Percentiles rank a stretch among this genome's conserved stretches.
Conservation (phyloP, 1,140 invertebrate species). For the Neelides sp. region DNA sequence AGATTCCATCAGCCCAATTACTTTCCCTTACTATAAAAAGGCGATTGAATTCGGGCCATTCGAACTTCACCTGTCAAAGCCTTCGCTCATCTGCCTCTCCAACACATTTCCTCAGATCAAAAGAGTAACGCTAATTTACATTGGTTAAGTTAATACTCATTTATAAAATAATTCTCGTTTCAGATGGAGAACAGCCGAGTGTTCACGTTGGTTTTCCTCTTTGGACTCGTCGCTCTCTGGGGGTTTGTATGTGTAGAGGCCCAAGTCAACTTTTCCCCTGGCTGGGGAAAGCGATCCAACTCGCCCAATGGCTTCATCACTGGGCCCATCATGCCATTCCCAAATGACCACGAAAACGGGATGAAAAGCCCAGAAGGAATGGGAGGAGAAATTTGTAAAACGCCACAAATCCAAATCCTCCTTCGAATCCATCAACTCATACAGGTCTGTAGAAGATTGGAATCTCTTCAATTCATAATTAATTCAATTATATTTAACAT, state of each 20-base stretch:
- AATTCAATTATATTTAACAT: no score
- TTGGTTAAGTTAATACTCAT: no score
- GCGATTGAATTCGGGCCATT: no score
- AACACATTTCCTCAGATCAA: no score
- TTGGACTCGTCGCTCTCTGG: slow-evolving; percentile 20
- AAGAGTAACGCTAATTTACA: no score
- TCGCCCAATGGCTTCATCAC: neutral
- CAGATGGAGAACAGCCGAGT: neutral
- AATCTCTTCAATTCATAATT: no score
- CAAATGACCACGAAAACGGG: slow-evolving; percentile 7
- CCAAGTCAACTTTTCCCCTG: slow-evolving; percentile 33
- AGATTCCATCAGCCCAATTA: slow-evolving; percentile 15
- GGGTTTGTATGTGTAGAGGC: slow-evolving; percentile 15
- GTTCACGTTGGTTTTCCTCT: slow-evolving; percentile 18
- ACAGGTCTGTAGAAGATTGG: no score
- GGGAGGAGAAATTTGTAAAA: no score
- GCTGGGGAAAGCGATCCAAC: slow-evolving; percentile 31
- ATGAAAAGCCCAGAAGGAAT: no score
- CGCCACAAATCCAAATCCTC: slow-evolving; percentile 11
- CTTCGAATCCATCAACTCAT: slow-evolving; percentile 15
- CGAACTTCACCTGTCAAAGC: no score
- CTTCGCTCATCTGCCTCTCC: neutral
- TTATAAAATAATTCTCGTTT: no score
- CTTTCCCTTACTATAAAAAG: slow-evolving; percentile 19
- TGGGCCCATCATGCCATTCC: neutral